Base-by-base conservation (phyloP, 2,888 invertebrate species). In the Caenorhabditis virilis region DNA sequence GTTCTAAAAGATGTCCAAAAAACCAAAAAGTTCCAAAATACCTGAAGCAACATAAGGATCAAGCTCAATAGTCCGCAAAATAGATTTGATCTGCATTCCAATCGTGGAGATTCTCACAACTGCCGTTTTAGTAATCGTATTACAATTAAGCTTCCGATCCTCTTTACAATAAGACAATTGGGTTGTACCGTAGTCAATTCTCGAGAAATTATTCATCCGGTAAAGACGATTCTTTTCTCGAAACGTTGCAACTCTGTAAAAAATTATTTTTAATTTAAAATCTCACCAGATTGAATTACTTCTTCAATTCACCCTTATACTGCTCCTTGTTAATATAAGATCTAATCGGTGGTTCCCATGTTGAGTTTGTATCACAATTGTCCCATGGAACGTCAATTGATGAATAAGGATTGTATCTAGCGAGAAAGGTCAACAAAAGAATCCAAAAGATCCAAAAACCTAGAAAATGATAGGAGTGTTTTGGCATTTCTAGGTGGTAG, bases 21-120 rank as follows among this genome's bases (percentile, higher is more conserved):
- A n/a, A n/a, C n/a, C n/a, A n/a, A n/a, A n/a, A n/a, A n/a, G n/a
- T n/a, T n/a, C n/a, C n/a, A n/a, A n/a, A n/a, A n/a, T n/a, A n/a
- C n/a, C 55, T n/a, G 56, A 51, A 2, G 65, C 49, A 18, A 65
- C 56, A 15, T 65, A 65, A 0, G 65, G 65, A 33, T 65, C 59
- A 1, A 65, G 45, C 27, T 65, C 65, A 15, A 59, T 52, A 1
- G 51, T 56, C 23, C 65, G 27, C 1, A 53, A 42, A n/a, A 65
- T 56, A 5, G 65, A 65, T 30, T 60, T 65, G 2, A 65, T 45
- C 55, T 4, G n/a, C 36, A 36, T 7, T 36, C 36, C 13, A 5
- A 4, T 36, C 5, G n/a, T 36, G 36, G 36, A 36, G 5, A 36
- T 15, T n/a, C 13, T 7, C 7, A 36, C 36, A 36, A 15, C n/a